Evolutionary conservation across 30 jellyfish, hydroid and myxozoan species (phyloP).

Genomic region (Catostylus mosaicus): DNA sequence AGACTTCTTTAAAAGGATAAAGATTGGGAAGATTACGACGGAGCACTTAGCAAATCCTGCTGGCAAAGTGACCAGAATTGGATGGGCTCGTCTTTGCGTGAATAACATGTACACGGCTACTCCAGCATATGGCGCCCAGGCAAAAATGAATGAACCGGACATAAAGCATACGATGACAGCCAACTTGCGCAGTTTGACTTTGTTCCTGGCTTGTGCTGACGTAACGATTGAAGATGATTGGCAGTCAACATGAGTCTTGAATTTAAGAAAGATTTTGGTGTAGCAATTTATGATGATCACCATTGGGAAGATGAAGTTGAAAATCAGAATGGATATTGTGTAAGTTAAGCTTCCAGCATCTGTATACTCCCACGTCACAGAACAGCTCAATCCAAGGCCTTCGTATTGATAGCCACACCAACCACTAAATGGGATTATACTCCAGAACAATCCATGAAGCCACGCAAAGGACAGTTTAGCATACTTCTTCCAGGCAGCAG

Average conservation of each 20-base stretch:
- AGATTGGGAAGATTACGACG: conserved; percentile 23
- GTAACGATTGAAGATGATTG: conserved; percentile 23
- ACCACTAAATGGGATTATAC: conserved; percentile 43
- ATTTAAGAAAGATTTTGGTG: conserved; percentile 9
- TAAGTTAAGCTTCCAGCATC: conserved; percentile 39
- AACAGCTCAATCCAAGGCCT: conserved; percentile 61
- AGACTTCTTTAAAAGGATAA: conserved; percentile 12
- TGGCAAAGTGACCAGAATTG: conserved; percentile 41
- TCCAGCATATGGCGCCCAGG: conserved; percentile 66
- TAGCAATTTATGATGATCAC: conserved; percentile 23
- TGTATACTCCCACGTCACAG: conserved; percentile 52
- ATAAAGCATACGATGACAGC: conserved; percentile 18
- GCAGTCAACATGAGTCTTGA: conserved; percentile 30
- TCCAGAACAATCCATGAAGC: conserved; percentile 69
- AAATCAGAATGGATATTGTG: conserved; percentile 9
- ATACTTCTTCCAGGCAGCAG: conserved; percentile 24
- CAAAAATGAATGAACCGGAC: conserved; percentile 30
- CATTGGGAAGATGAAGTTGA: conserved; percentile 42
- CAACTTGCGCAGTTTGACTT: conserved; percentile 31
- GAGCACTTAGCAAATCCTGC: conserved; percentile 59
- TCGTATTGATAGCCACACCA: conserved; percentile 66
- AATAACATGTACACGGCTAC: conserved; percentile 18
- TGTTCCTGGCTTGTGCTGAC: conserved; percentile 16
- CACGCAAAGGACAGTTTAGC: conserved; percentile 1
- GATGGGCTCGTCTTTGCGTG: conserved; percentile 12